These are phyloP conservation scores for Pegea sp. DNA, from an alignment of 23 tunicate species.

Conservation along the genomic window DNA sequence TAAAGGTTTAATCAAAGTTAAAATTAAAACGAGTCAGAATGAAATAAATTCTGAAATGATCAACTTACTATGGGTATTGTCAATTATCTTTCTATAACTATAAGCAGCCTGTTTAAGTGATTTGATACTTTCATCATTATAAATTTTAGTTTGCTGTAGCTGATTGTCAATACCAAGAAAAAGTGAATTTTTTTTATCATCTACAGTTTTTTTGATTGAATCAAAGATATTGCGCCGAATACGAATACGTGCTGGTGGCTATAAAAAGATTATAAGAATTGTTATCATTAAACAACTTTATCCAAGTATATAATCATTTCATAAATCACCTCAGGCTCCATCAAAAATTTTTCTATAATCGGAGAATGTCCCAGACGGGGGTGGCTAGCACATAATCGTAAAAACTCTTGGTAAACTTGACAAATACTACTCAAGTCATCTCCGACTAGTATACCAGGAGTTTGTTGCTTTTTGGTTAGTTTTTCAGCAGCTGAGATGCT, in stretches of 20 bases:
- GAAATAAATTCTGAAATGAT: neutral
- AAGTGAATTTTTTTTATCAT: conserved; percentile 13
- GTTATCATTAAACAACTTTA: no score
- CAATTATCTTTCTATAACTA: conserved; percentile 8
- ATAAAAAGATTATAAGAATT: no score
- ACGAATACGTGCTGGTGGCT: conserved; percentile 36
- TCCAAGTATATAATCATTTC: no score
- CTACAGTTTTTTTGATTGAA: conserved; percentile 19
- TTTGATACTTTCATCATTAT: conserved; percentile 20
- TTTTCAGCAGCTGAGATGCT: conserved; percentile 32
- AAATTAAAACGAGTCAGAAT: no score
- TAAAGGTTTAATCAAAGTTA: neutral
- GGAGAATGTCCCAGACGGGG: conserved; percentile 29
- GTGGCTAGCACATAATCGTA: conserved; percentile 17
- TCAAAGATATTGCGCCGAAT: conserved; percentile 18
- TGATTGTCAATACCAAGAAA: conserved; percentile 19
- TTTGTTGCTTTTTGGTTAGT: conserved; percentile 21
- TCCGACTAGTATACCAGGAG: conserved; percentile 18
- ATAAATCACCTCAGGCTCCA: conserved; percentile 23
- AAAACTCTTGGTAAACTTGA: conserved; percentile 21
- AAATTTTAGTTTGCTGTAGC: conserved; percentile 12
- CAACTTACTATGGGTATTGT: conserved; percentile 21
- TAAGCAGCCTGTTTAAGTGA: conserved; percentile 19
- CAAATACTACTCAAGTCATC: conserved; percentile 25
- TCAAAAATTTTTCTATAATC: conserved; percentile 22